Conservation (phyloP, 2,113 vertebrate species). For the Chunga burmeisteri region DNA sequence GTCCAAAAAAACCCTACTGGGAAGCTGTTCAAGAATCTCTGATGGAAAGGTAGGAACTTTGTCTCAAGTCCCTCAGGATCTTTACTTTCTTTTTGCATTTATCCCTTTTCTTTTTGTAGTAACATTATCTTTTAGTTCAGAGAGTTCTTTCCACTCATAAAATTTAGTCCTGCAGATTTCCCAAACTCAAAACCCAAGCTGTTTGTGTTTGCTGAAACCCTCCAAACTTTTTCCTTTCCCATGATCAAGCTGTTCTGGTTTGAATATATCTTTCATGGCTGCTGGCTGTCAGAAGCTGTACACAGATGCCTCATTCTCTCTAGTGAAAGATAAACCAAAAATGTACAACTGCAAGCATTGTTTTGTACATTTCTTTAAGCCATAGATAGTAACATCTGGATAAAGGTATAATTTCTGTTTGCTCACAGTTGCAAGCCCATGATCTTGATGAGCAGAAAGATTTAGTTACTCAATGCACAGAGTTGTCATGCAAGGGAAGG, state of each 20-base stretch:
- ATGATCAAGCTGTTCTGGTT: not conserved
- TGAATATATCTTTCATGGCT: not conserved
- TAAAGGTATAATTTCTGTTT: not conserved
- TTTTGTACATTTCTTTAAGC: not conserved
- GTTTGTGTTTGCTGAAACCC: not conserved
- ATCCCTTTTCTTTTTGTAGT: not conserved
- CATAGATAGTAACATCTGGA: not conserved
- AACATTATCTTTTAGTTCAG: not conserved
- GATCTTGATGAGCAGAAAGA: not conserved
- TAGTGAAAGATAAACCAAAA: not conserved
- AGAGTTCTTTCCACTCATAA: not conserved
- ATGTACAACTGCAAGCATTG: not conserved
- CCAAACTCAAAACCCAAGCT: not conserved
- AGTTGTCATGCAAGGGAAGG: not conserved
- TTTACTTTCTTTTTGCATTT: not conserved
- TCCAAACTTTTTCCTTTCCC: not conserved
- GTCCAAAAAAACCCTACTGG: not conserved
- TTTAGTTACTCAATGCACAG: not conserved
- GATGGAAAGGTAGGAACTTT: not conserved
- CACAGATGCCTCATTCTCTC: not conserved
- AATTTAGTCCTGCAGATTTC: not conserved
- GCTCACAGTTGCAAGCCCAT: not conserved
- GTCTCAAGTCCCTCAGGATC: not conserved
- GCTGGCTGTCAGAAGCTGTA: not conserved
- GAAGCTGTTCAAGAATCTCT: not conserved